These are phyloP conservation scores for Rhamphomyia laevipes DNA, from an alignment of 2,888 invertebrate species.

Conservation along the genomic window DNA sequence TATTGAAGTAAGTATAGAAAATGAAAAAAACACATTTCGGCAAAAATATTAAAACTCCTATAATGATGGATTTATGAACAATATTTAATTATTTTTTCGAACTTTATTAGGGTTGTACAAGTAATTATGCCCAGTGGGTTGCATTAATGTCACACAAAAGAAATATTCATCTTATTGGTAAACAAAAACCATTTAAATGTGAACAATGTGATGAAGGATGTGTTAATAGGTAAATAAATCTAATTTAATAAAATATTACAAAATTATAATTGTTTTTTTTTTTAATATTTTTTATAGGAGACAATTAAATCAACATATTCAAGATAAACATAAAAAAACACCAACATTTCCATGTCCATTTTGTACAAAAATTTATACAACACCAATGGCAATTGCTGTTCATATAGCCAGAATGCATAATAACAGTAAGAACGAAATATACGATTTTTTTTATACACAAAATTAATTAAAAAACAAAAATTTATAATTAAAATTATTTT, in stretches of 20 bases:
- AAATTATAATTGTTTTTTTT: not conserved
- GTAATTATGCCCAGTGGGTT: slow-evolving; percentile 28
- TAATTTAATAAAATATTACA: too few relatives aligned
- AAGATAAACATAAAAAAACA: slow-evolving; percentile 15
- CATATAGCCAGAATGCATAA: slow-evolving; percentile 34
- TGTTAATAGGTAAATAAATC: too few relatives aligned
- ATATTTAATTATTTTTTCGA: too few relatives aligned
- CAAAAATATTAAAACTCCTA: too few relatives aligned
- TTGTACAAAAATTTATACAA: slow-evolving; percentile 25
- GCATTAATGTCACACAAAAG: slow-evolving; percentile 28
- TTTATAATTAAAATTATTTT: slow-evolving; percentile 18
- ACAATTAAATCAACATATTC: slow-evolving; percentile 10
- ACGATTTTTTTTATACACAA: not conserved
- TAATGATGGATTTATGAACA: too few relatives aligned
- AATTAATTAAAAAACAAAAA: too few relatives aligned
- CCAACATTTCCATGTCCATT: slow-evolving; percentile 25
- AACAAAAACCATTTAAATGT: slow-evolving; percentile 25
- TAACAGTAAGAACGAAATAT: slow-evolving; percentile 21
- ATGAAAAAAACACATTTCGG: too few relatives aligned
- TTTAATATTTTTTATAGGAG: slow-evolving; percentile 6
- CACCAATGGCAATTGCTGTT: slow-evolving; percentile 32
- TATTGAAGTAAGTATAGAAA: slow-evolving; percentile 19
- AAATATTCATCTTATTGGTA: slow-evolving; percentile 5
- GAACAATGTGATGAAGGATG: slow-evolving; percentile 17
- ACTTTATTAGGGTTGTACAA: slow-evolving; percentile 22